Evolutionary conservation across 64 coral and sea anemone species (phyloP), one percentile per base, ranked within the genome.

Genomic region (Porites australiensis): DNA sequence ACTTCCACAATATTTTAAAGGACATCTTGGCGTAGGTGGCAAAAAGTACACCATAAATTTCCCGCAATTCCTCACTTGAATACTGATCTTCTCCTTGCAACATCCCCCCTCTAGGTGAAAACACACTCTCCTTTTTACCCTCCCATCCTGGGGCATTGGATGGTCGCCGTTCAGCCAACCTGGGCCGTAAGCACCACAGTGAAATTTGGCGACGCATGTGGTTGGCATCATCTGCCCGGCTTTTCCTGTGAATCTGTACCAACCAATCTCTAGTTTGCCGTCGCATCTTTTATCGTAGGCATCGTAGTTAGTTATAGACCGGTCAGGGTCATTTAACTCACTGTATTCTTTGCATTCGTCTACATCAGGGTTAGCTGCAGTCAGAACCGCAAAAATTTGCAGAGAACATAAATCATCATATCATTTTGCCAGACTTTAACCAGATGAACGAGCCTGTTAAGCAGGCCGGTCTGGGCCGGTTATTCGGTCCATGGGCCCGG

Each of bases 51-150:
- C 87, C 18, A 76, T 76, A 21, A 77, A 89, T 4, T 61, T 58
- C 2, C 27, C 82, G 46, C 87, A 89, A 61, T 89, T 89, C 21
- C 87, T 55, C 6, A 89, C 72, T 57, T 76, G 11, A 47, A 89
- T 74, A 52, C 59, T 62, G 8, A 77, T 77, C 44, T 14, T 49
- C 3, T 20, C 87, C 60, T 89, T 64, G 49, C 87, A 89, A 58
- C 87, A 89, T 13, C n/a, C 47, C 11, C 75, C 72, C 54, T 89
- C 87, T 2, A 60, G 59, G 22, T 89, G 87, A 64, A 89, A 89
- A 49, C 87, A 89, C 7, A 89, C 72, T 10, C 14, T 20, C n/a
- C 87, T 13, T 11, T 5, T n/a, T 9, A 89, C 87, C 20, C 50
- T 22, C 15, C 87, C 87, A 47, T 89, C 87, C 2, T 64, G 23